These are phyloP conservation scores for Bellardia pandia DNA, from an alignment of 2,888 invertebrate species.

Conservation along the genomic window DNA sequence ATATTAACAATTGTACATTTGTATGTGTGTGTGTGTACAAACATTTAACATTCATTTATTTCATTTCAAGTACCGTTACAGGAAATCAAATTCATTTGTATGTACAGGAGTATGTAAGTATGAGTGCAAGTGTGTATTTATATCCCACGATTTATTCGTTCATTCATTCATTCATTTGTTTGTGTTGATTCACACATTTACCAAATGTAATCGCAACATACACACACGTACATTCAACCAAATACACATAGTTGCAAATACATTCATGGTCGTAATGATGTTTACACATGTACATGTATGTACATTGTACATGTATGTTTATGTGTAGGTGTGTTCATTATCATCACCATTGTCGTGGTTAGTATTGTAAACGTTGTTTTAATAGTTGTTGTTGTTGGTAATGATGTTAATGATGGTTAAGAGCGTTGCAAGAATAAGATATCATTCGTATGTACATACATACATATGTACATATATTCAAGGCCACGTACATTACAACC, in stretches of 20 bases:
- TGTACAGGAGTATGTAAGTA: neutral
- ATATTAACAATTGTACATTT: constrained; percentile 47
- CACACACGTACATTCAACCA: constrained; percentile 49
- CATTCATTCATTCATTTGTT: constrained; percentile 57
- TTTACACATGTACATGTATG: too few relatives aligned
- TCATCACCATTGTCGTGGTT: constrained; percentile 34
- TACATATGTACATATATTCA: neutral
- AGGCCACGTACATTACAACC: neutral
- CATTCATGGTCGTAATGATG: constrained; percentile 69
- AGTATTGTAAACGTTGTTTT: neutral
- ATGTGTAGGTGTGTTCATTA: constrained; percentile 35
- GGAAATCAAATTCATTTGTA: constrained; percentile 60
- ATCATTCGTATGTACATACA: constrained; percentile 7
- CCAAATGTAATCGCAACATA: constrained; percentile 63
- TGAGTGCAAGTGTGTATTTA: constrained; percentile 33
- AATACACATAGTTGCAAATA: constrained; percentile 25
- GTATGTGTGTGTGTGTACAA: constrained; percentile 28
- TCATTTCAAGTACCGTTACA: constrained; percentile 65
- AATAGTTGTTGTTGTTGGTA: constrained; percentile 16
- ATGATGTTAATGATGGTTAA: constrained; percentile 60
- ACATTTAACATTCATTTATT: constrained; percentile 69
- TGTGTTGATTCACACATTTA: constrained; percentile 70
- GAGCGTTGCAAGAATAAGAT: constrained; percentile 48
- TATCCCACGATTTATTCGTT: constrained; percentile 53
- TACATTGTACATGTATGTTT: too few relatives aligned